Evolutionary conservation across 2,797 vertebrate genomes (phyloP).

Genomic region (Sibirionetta formosa): DNA sequence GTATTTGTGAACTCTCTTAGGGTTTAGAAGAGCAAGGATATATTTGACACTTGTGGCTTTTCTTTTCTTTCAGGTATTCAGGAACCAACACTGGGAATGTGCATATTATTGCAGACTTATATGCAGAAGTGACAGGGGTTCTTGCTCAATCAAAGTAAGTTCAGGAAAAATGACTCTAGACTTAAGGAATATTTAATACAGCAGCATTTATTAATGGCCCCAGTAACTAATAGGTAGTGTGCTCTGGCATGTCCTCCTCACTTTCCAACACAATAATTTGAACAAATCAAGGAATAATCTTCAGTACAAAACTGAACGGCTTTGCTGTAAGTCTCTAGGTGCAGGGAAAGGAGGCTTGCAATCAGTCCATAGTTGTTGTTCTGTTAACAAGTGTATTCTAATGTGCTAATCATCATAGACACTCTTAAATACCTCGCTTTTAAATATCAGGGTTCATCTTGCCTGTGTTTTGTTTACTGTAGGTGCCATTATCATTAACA

Average conservation of each 20-base stretch:
- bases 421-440: not conserved
- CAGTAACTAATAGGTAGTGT: not conserved
- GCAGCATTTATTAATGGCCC: not conserved
- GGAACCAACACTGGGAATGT: slow-evolving; percentile 99
- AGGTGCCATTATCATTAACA: not conserved
- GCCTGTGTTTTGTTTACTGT: not conserved
- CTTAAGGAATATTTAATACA: not conserved
- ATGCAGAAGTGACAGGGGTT: slow-evolving; percentile 98
- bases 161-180: not conserved
- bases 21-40: not conserved
- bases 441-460: not conserved
- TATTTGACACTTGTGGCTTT: not conserved
- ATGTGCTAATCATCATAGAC: accelerated
- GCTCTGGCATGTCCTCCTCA: not conserved
- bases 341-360: not conserved
- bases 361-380: not conserved
- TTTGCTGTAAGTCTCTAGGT: not conserved
- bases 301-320: not conserved
- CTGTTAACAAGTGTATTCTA: not conserved
- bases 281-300: not conserved
- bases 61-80: slow-evolving; percentile 89
- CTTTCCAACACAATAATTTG: not conserved
- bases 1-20: not conserved
- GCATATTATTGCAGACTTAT: slow-evolving; percentile 98
- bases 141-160: slow-evolving; percentile 98